Conservation (phyloP, 64 coral and sea anemone species). For the Montipora sp. region DNA sequence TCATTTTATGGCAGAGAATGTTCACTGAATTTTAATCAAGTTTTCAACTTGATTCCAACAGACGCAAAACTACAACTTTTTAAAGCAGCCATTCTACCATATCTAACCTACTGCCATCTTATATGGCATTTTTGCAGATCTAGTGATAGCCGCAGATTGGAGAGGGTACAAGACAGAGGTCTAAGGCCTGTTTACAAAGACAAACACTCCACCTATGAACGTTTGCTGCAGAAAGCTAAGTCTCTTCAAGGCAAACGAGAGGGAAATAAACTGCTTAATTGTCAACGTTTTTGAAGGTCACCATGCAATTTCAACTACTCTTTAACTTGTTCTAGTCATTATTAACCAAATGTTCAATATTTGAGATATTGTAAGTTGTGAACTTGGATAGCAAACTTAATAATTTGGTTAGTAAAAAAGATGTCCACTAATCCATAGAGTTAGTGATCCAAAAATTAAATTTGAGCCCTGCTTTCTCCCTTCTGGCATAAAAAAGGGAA, state of each 20-base stretch:
- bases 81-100: too few relatives aligned
- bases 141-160: too few relatives aligned
- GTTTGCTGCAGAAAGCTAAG: too few relatives aligned
- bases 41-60: too few relatives aligned
- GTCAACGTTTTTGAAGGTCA: not conserved
- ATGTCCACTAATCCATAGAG: conserved; percentile 46
- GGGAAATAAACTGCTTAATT: conserved; percentile 22
- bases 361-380: conserved; percentile 54
- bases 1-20: conserved; percentile 59
- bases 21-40: not conserved
- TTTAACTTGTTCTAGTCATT: conserved; percentile 54
- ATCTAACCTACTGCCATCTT: too few relatives aligned
- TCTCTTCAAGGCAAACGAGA: conserved; percentile 39
- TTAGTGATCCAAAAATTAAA: conserved; percentile 68
- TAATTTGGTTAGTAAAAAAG: conserved; percentile 65
- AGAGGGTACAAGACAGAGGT: too few relatives aligned
- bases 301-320: conserved; percentile 28
- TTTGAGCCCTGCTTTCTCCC: conserved; percentile 38
- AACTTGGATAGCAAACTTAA: conserved; percentile 61
- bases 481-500: too few relatives aligned
- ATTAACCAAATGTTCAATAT: conserved; percentile 56
- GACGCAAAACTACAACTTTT: too few relatives aligned
- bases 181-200: too few relatives aligned
- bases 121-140: too few relatives aligned
- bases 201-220: too few relatives aligned